These are phyloP conservation scores for Philonicus albiceps DNA, from an alignment of 2,888 invertebrate species.

Conservation along the genomic window DNA sequence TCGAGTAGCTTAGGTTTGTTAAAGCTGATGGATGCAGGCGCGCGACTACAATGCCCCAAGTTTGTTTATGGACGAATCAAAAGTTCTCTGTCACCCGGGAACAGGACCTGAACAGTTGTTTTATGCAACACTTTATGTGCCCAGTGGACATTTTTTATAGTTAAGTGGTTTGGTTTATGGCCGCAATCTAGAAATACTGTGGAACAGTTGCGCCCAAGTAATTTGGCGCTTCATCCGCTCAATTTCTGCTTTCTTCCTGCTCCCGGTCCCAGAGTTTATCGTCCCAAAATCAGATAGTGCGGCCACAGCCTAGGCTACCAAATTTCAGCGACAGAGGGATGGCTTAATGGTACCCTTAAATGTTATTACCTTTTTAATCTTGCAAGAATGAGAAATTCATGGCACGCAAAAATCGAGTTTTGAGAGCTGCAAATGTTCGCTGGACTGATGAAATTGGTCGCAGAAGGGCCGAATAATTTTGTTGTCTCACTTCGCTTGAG, in stretches of 20 bases:
- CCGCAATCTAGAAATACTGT: not conserved
- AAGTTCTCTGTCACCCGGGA: conserved; percentile 8
- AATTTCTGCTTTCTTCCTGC: not conserved
- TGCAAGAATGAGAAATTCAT: conserved; percentile 8
- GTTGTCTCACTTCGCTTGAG: not conserved
- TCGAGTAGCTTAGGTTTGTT: not conserved
- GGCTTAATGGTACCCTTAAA: not conserved
- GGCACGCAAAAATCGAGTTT: not conserved
- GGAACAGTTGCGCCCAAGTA: conserved; percentile 5
- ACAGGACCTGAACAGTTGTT: not conserved
- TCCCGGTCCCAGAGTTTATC: not conserved
- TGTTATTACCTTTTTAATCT: conserved; percentile 4
- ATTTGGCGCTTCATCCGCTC: not conserved
- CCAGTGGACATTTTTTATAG: not conserved
- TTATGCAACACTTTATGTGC: not conserved
- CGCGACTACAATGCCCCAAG: not conserved
- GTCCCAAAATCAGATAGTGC: not conserved
- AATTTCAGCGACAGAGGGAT: not conserved
- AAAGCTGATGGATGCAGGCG: not conserved
- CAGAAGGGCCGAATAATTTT: not conserved
- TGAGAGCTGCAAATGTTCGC: not conserved
- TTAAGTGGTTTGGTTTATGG: not conserved
- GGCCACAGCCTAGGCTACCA: not conserved
- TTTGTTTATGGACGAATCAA: not conserved
- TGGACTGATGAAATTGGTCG: not conserved